Conservation (phyloP, 1,140 invertebrate species). For the Triops longicaudatus region DNA sequence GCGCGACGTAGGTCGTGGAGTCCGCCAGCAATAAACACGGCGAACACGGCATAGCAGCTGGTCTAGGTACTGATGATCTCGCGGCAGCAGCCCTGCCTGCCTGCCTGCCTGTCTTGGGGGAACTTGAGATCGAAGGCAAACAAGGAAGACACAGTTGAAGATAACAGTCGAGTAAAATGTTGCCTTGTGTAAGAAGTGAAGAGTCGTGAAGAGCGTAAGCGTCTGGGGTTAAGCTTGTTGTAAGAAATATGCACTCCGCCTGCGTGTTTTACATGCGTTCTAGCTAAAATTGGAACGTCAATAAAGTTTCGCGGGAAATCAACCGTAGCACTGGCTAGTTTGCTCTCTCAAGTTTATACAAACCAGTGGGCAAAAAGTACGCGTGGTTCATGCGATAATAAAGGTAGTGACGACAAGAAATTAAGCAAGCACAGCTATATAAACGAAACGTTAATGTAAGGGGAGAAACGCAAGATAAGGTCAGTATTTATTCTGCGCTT, state of each 20-base stretch:
- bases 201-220: background rate
- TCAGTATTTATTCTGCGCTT: slow-evolving; percentile 6
- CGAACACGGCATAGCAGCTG: background rate
- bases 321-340: background rate
- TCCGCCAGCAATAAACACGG: background rate
- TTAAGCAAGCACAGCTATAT: no score
- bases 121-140: no score
- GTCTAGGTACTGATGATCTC: background rate
- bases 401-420: no score
- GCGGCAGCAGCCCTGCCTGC: no score
- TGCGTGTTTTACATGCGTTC: slow-evolving; percentile 14
- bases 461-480: background rate
- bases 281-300: slow-evolving; percentile 7
- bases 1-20: background rate
- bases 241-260: background rate
- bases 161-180: background rate
- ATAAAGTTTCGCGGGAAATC: background rate
- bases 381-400: no score
- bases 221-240: background rate
- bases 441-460: no score
- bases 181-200: background rate
- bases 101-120: no score
- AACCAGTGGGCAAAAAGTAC: background rate
- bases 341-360: background rate
- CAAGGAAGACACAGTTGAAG: no score